A percentile compares a stretch with the other conserved stretches of the same genome.
These are phyloP conservation scores for Stramonita haemastoma DNA, from an alignment of 2,888 invertebrate species.

Conservation along the genomic window DNA sequence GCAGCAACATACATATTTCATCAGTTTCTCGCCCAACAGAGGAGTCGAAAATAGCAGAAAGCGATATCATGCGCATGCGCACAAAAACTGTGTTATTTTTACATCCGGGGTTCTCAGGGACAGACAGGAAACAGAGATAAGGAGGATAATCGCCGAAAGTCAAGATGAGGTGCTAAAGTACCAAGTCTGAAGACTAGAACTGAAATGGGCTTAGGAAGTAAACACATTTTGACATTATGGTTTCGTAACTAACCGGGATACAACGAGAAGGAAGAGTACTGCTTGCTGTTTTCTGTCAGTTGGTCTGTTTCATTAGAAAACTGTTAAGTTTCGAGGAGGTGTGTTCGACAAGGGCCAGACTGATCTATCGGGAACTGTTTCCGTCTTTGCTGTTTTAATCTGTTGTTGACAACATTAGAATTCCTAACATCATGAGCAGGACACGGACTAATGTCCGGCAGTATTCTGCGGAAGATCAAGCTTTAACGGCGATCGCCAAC, in stretches of 20 bases:
- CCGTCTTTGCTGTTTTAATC: background rate
- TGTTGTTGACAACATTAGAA: background rate
- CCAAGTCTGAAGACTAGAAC: background rate
- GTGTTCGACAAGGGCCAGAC: background rate
- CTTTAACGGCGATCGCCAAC: conserved; percentile 96
- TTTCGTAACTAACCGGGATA: background rate
- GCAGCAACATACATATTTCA: no score
- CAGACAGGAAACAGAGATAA: conserved; percentile 20
- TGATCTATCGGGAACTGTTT: background rate
- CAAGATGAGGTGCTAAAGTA: conserved; percentile 30
- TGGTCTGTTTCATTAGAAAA: background rate
- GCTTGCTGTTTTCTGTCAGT: background rate
- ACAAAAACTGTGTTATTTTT: background rate
- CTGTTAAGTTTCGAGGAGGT: background rate
- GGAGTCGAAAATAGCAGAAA: background rate
- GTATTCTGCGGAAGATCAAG: conserved; percentile 94
- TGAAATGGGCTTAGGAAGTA: background rate
- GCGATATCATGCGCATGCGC: conserved; percentile 25
- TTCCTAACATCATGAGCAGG: conserved; percentile 73
- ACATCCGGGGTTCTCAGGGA: conserved; percentile 36
- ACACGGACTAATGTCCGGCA: conserved; percentile 89
- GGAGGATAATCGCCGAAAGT: conserved; percentile 33
- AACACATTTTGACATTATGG: background rate
- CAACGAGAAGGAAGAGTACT: background rate
- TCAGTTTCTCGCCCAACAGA: no score